Percentiles rank a stretch among this genome's conserved stretches.
Evolutionary conservation across 1,140 invertebrate species (phyloP).

Genomic region (Caenorhabditis inopinata): DNA sequence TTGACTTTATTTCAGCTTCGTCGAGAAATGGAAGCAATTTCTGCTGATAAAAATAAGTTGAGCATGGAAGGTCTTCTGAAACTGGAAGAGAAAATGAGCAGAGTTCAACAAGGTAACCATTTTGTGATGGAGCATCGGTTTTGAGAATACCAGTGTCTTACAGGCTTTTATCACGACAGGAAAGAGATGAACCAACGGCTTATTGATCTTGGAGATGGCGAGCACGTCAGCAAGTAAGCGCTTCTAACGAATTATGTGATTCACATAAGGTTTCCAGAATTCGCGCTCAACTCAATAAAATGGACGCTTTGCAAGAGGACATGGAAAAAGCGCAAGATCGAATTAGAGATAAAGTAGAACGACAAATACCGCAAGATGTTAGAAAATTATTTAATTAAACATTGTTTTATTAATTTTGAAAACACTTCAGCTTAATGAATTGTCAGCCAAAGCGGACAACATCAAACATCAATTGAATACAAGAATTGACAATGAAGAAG

Average conservation of each 20-base stretch:
- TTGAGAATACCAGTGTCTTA: background rate
- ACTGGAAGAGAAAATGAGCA: constrained; percentile 59
- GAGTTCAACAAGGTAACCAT: constrained; percentile 57
- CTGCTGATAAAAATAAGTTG: constrained; percentile 62
- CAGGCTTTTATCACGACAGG: constrained; percentile 56
- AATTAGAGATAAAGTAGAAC: constrained; percentile 60
- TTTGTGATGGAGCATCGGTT: no score
- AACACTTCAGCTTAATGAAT: constrained; percentile 58
- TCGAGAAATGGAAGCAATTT: constrained; percentile 61
- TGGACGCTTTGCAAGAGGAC: constrained; percentile 59
- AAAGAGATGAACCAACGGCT: constrained; percentile 56
- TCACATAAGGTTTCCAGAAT: background rate
- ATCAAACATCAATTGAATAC: constrained; percentile 60
- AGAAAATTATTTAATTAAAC: background rate
- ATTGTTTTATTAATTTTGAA: background rate
- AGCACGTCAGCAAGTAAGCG: constrained; percentile 46
- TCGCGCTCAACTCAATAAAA: constrained; percentile 54
- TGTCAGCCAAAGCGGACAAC: constrained; percentile 61
- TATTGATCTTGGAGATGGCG: constrained; percentile 47
- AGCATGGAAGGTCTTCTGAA: constrained; percentile 63
- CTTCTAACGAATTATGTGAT: background rate
- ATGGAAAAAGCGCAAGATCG: constrained; percentile 59
- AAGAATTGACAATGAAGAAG: constrained; percentile 61
- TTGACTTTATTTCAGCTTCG: constrained; percentile 47
- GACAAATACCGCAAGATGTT: constrained; percentile 63